Evolutionary conservation across 2,797 vertebrate species (phyloP), one percentile per base, ranked within the genome.

Genomic region (Phataginus tricuspis): DNA sequence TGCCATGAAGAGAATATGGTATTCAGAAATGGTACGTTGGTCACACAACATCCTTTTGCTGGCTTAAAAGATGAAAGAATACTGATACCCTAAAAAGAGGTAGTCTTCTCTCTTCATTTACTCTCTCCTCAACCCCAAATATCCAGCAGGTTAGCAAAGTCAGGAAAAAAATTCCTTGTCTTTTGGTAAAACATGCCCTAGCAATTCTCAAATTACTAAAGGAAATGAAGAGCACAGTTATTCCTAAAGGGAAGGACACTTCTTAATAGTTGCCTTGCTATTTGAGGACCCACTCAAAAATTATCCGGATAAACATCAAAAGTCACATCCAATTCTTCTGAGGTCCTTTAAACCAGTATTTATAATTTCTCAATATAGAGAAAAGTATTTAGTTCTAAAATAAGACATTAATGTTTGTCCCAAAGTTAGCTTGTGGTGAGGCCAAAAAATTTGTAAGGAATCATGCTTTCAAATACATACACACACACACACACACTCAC

Each of bases 91-190:
- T 39, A 45, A 64, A 80, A 49, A 71, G 25, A 90, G 37, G 31
- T 31, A 51, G 6, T 7, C 34, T 59, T 42, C 37, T 16, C 66
- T 77, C 55, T 82, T 25, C 10, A 3, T 83, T 18, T 89, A 29
- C 19, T 79, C 39, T 91, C 75, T 78, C 23, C 7, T 90, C 63
- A 63, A 31, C 7, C 34, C 21, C 49, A 53, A 90, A 82, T 29
- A 83, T 7, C 27, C 77, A 77, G 31, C 42, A 15, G n/a, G 64
- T 91, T 42, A 61, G 69, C 83, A 68, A 97, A 96, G 96, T 83
- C 89, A 91, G 94, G 77, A 29, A 34, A 74, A 59, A 18, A 45
- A 19, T 12, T 1, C 18, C 16, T 64, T 68, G 25, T 74, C 42
- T 84, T 91, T 96, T 91, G 53, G 55, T 80, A 83, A 80, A 92